Evolutionary conservation across 2,888 invertebrate genomes (phyloP).

Genomic region (Pimpla rufipes): DNA sequence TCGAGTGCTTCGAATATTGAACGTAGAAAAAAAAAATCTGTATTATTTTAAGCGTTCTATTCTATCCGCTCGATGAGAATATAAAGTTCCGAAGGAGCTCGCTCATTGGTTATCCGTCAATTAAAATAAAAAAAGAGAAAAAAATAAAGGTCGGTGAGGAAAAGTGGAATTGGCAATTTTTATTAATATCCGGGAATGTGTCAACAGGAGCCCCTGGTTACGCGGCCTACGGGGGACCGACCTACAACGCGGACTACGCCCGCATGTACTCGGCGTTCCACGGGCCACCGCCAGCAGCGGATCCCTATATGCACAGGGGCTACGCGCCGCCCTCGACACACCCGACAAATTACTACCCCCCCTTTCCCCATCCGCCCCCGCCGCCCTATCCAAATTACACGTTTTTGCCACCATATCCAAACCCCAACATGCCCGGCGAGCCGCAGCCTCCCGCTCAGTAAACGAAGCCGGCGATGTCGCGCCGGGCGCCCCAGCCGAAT

Average conservation of each 20-base stretch:
- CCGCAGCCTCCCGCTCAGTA: constrained; percentile 84
- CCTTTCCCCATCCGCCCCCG: constrained; percentile 85
- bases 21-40: too few relatives aligned
- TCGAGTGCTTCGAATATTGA: neutral
- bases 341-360: constrained; percentile 83
- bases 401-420: constrained; percentile 86
- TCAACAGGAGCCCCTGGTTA: constrained; percentile 81
- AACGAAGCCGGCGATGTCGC: constrained; percentile 2
- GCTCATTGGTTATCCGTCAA: neutral
- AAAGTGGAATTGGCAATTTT: neutral
- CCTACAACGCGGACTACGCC: constrained; percentile 83
- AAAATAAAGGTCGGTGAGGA: neutral
- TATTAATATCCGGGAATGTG: constrained; percentile 49
- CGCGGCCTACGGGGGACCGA: constrained; percentile 82
- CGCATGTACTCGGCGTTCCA: constrained; percentile 84
- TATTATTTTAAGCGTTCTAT: too few relatives aligned
- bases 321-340: constrained; percentile 82
- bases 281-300: constrained; percentile 82
- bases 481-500: neutral
- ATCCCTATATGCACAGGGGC: constrained; percentile 83
- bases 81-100: too few relatives aligned
- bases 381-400: constrained; percentile 87
- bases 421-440: constrained; percentile 84
- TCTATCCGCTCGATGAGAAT: too few relatives aligned
- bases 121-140: neutral